Evolutionary conservation across 2,797 vertebrate species (phyloP), one percentile per base, ranked within the genome.

Genomic region (Clamator glandarius): DNA sequence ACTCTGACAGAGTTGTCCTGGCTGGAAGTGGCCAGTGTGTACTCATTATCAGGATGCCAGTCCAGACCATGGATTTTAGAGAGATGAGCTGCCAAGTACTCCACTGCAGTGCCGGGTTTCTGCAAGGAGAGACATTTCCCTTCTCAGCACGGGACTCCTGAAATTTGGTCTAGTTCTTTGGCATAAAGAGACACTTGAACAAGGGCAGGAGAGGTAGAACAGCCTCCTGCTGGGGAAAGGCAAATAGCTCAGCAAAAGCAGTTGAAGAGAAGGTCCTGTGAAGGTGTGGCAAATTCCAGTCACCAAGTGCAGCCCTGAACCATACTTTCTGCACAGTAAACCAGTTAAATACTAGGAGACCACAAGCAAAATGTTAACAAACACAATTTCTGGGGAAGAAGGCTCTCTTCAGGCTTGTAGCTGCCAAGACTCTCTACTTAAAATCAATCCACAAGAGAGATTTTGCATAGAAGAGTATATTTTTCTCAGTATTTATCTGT

Each of bases 1-100:
- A 99, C 99, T 98, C 98, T 98, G 84, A 99, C 99, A 2, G 99
- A 99, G 97, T 99, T 99, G 98, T 99, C 99, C 96, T 99, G 99
- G 93, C 99, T 99, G 81, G 99, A 99, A 6, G 99, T 99, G 78
- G 99, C 99, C 41, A 99, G 95, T 35, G 99, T 97, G 73, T 98
- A 99, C 95, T 99, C 99, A 5, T 98, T 99, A 96, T 99, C 99
- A 2, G 99, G 99, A 76, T 99, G 99, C 99, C 99, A 99, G 96
- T 99, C 99, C 46, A 99, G 97, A 70, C 99, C 99, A 0, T 99
- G 99, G 96, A 99, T 99, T 97, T 99, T 99, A 7, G 99, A 99
- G 89, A 99, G 98, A 95, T 99, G 99, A 79, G 99, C 99, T 12
- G 99, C 99, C 29, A 99, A 98, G 39, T 99, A 99, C 84, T 99